Evolutionary conservation across 2,888 invertebrate genomes (phyloP), one percentile per base, ranked within the genome.

Genomic region (Cryptosula pallasiana): DNA sequence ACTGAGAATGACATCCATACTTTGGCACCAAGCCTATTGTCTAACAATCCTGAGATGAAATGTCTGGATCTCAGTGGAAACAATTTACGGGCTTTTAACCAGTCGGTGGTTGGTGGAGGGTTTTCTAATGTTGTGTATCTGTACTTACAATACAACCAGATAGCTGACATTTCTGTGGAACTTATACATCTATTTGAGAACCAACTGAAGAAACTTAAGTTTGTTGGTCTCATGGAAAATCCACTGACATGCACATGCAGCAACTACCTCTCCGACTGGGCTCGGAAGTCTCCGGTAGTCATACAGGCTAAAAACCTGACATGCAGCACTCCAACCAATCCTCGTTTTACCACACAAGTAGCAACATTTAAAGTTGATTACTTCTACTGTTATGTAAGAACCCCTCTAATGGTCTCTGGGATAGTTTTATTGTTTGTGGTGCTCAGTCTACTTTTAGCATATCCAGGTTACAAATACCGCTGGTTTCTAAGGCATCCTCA

Each of bases 161-260:
- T 63, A 32, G 32, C 63, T 32, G 13, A 27, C 2, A 3, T 63
- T 3, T 29, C 63, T 29, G 13, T 13, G 32, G 34, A 5, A 5
- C 13, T 32, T 5, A 2, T 63, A 34, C 3, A 63, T 63, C 13
- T 25, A 3, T 63, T 63, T 9, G 13, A 20, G 16, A 63, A 27
- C 9, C 3, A 63, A 32, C 9, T 13, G 5, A 63, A 2, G 13
- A 27, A 63, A 13, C 27, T 63, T 63, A 63, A 63, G 32, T 9
- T 13, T 9, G 2, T 63, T 63, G 63, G 25, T 25, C 3, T 63
- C 34, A 5, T 25, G 25, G 63, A 16, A 63, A 63, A 63, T 63
- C 63, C 63, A 32, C 32, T 63, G 9, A 63, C 32, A 9, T 63
- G 63, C n/a, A 29, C 63, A 25, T 63, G 63, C 32, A n/a, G 32